These are phyloP conservation scores for Acromyrmex charruanus DNA, from an alignment of 1,140 invertebrate genomes.

Conservation along the genomic window DNA sequence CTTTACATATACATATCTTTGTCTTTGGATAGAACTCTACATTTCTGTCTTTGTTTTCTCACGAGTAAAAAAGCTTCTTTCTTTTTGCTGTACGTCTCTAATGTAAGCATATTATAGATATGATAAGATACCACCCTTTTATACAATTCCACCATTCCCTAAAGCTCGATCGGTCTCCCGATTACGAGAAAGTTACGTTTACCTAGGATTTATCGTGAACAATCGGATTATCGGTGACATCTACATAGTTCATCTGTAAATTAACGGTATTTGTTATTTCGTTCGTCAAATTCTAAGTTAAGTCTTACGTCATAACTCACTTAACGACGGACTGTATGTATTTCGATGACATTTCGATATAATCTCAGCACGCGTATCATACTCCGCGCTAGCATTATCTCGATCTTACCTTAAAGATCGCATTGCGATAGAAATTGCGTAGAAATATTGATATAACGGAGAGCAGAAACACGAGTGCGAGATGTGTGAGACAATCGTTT, in stretches of 20 bases:
- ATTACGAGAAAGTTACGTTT: slow-evolving; percentile 54
- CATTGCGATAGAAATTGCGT: slow-evolving; percentile 1
- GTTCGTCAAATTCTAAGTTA: slow-evolving; percentile 51
- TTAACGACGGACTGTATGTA: slow-evolving; percentile 57
- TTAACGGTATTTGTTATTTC: slow-evolving; percentile 42
- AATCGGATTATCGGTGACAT: slow-evolving; percentile 41
- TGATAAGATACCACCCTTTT: slow-evolving; percentile 74
- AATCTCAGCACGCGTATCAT: slow-evolving; percentile 53
- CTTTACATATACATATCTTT: slow-evolving; percentile 69
- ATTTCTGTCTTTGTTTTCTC: slow-evolving; percentile 61
- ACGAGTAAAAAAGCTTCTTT: slow-evolving; percentile 81
- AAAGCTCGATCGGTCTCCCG: slow-evolving; percentile 64
- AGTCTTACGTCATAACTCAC: slow-evolving; percentile 51
- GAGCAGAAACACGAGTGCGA: slow-evolving; percentile 39
- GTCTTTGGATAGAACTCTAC: slow-evolving; percentile 58
- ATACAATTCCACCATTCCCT: slow-evolving; percentile 51
- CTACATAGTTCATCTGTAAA: slow-evolving; percentile 27
- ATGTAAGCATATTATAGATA: slow-evolving; percentile 82
- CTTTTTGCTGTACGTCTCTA: slow-evolving; percentile 71
- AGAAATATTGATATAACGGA: slow-evolving; percentile 42
- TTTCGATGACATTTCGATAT: slow-evolving; percentile 58
- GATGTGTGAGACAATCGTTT: slow-evolving; percentile 35
- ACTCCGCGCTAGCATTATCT: slow-evolving; percentile 40
- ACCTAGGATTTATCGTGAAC: slow-evolving; percentile 37
- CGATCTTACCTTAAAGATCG: slow-evolving; percentile 30